Percentiles rank a stretch among this genome's conserved stretches.
These are phyloP conservation scores for Tipula lateralis DNA, from an alignment of 2,888 invertebrate genomes.

Conservation along the genomic window DNA sequence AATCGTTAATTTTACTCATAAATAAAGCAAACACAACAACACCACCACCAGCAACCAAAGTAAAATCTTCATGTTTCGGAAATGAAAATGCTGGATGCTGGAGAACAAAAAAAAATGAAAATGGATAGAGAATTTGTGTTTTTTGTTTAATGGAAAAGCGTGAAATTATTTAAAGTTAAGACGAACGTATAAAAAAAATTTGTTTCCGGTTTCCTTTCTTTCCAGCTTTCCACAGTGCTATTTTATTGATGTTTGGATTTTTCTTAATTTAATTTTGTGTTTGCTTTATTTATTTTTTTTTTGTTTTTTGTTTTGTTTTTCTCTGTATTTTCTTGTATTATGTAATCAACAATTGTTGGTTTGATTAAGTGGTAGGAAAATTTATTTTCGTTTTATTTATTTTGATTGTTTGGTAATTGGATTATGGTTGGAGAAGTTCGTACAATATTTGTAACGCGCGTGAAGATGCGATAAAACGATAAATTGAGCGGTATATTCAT, in stretches of 20 bases:
- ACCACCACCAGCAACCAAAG: no score
- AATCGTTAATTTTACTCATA: neutral
- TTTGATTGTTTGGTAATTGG: slow-evolving; percentile 15
- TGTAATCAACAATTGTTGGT: slow-evolving; percentile 24
- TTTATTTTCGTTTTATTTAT: slow-evolving; percentile 9
- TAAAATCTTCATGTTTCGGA: slow-evolving; percentile 3
- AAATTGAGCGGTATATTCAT: neutral
- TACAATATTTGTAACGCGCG: neutral
- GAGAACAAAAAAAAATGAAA: neutral
- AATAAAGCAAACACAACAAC: neutral
- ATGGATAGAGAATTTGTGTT: neutral
- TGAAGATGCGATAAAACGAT: neutral
- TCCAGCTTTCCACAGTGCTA: neutral
- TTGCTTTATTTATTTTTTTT: neutral
- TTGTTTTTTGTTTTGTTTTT: neutral
- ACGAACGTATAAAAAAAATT: neutral
- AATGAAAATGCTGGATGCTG: neutral
- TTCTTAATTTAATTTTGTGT: slow-evolving; percentile 11
- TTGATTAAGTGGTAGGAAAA: slow-evolving; percentile 19
- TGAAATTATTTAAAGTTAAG: slow-evolving; percentile 19
- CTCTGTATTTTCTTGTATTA: neutral
- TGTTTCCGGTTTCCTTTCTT: neutral
- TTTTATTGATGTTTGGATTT: slow-evolving; percentile 24
- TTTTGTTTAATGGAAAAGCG: neutral
- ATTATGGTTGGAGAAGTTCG: neutral